phyloP scores from a whole-genome alignment of 2,888 invertebrate genomes.

The Mylabris sibirica region DNA sequence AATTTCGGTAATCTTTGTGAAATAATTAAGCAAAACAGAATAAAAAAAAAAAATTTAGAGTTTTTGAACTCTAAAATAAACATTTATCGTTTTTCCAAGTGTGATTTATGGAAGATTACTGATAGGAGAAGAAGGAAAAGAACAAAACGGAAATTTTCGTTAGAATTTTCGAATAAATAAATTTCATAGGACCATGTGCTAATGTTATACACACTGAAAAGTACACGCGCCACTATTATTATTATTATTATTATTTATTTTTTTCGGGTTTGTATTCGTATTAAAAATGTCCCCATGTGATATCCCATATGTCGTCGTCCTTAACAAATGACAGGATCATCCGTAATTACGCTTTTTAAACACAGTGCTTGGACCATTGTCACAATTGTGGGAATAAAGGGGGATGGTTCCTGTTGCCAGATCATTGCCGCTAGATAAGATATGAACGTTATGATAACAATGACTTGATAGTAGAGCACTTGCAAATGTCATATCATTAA shows the following conservation, averaged over 20 bases:
- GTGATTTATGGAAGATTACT: neutral
- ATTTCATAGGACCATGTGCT: neutral
- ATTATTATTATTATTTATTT: neutral
- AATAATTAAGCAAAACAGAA: neutral
- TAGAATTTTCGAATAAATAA: neutral
- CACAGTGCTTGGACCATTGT: constrained; percentile 56
- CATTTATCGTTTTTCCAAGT: neutral
- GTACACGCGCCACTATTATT: constrained; percentile 2
- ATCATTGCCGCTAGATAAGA: constrained; percentile 56
- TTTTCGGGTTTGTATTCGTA: constrained; percentile 16
- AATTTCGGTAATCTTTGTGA: constrained; percentile 9
- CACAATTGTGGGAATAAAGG: constrained; percentile 58
- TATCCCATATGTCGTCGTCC: constrained; percentile 59
- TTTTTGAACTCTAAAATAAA: neutral
- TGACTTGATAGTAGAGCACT: constrained; percentile 42
- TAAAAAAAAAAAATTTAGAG: neutral
- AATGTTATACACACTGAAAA: neutral
- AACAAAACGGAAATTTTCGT: neutral
- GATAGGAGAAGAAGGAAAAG: neutral
- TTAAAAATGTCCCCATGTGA: constrained; percentile 44
- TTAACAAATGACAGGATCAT: constrained; percentile 56
- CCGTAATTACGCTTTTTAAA: constrained; percentile 61
- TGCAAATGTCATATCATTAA: constrained; percentile 46
- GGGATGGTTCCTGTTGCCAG: constrained; percentile 48
- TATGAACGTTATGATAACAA: constrained; percentile 53